A percentile compares a stretch with the other conserved stretches of the same genome.
Conservation (phyloP, 2,888 invertebrate genomes). For the Silvanus unidentatus region DNA sequence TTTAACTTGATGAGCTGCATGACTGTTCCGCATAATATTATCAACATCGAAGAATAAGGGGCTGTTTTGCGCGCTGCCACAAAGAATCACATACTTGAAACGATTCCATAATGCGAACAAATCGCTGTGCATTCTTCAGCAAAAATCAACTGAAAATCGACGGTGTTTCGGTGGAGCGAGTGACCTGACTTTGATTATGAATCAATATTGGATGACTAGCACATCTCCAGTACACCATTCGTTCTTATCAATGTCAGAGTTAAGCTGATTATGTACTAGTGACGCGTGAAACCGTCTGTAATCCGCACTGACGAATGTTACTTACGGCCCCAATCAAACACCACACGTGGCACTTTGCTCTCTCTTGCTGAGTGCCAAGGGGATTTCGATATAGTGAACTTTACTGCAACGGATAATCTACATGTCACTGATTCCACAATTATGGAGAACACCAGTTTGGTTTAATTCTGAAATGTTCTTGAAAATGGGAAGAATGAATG, state of each 20-base stretch:
- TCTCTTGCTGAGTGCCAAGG: conserved; percentile 33
- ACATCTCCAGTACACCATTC: conserved; percentile 45
- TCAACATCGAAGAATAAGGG: conserved; percentile 18
- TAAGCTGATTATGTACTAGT: conserved; percentile 54
- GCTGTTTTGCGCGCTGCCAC: too few species aligned
- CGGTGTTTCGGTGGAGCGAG: too few species aligned
- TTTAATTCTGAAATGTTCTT: conserved; percentile 4
- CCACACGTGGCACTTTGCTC: conserved; percentile 40
- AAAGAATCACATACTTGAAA: too few species aligned
- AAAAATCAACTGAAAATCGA: too few species aligned
- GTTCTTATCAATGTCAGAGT: conserved; percentile 56
- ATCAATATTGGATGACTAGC: conserved; percentile 35
- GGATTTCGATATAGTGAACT: conserved; percentile 30
- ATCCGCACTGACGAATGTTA: conserved; percentile 46
- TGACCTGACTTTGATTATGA: too few species aligned
- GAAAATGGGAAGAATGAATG: too few species aligned
- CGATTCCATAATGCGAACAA: too few species aligned
- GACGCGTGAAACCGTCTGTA: conserved; percentile 50
- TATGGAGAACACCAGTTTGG: conserved; percentile 31
- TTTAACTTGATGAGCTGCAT: conserved; percentile 46
- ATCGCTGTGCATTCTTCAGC: too few species aligned
- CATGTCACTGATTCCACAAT: conserved; percentile 40
- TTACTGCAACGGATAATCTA: conserved; percentile 34
- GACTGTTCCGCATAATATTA: conserved; percentile 39
- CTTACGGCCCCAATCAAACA: conserved; percentile 45